Evolutionary conservation across 2,888 invertebrate genomes (phyloP).

Genomic region (Chalcosyrphus nemorum): DNA sequence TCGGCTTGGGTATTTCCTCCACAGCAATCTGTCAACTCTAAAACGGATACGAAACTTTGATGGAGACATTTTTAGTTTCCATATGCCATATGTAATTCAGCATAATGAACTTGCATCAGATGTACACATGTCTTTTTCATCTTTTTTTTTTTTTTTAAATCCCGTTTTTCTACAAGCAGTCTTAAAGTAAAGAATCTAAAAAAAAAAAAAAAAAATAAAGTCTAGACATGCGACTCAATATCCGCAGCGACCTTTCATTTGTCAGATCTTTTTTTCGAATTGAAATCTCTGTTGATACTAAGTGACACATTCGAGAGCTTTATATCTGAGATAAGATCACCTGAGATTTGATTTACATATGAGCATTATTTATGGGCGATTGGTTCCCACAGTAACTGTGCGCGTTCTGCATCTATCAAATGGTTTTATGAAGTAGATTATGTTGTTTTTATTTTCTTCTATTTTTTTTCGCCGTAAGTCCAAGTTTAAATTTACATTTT

Average conservation of each 20-base stretch:
- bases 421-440: background rate
- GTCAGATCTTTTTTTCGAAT: background rate
- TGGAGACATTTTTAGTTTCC: too few relatives aligned
- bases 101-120: too few relatives aligned
- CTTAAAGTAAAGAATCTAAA: too few relatives aligned
- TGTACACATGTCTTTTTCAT: too few relatives aligned
- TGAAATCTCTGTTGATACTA: slow-evolving; percentile 15
- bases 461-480: background rate
- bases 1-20: too few relatives aligned
- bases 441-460: background rate
- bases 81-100: too few relatives aligned
- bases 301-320: slow-evolving; percentile 32
- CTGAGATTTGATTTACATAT: slow-evolving; percentile 23
- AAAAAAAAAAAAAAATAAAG: too few relatives aligned
- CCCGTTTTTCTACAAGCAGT: too few relatives aligned
- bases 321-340: slow-evolving; percentile 14
- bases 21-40: too few relatives aligned
- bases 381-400: slow-evolving; percentile 34
- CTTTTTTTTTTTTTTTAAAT: too few relatives aligned
- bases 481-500: slow-evolving; percentile 11
- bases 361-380: background rate
- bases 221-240: background rate
- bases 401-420: slow-evolving; percentile 23
- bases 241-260: background rate
- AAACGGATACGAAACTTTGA: too few relatives aligned